Conservation (phyloP, 2,797 vertebrate species). For the Acrossocheilus wenchowensis region DNA sequence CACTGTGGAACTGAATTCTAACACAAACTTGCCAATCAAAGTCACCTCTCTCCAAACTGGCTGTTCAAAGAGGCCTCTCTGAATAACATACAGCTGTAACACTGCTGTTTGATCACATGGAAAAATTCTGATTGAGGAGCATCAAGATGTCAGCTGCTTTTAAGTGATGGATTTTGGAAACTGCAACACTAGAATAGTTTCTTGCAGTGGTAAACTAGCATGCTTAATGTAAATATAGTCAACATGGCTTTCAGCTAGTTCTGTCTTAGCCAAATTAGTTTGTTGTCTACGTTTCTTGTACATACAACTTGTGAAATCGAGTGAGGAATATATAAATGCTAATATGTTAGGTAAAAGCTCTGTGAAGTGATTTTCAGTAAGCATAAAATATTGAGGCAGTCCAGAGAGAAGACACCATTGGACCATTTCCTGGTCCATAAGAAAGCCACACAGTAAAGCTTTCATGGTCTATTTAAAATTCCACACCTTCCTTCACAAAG, state of each 20-base stretch:
- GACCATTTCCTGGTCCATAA: slow-evolving; percentile 29
- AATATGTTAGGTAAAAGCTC: neutral
- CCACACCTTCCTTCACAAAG: slow-evolving; percentile 35
- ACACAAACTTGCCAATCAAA: slow-evolving; percentile 17
- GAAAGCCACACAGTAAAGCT: neutral
- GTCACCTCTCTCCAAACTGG: slow-evolving; percentile 8
- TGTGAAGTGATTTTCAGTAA: slow-evolving; percentile 37
- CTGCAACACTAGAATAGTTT: neutral
- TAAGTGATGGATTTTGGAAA: neutral
- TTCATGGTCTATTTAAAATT: slow-evolving; percentile 25
- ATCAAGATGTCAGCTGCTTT: slow-evolving; percentile 11
- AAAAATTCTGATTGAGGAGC: slow-evolving; percentile 15
- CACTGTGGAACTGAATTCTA: slow-evolving; percentile 1
- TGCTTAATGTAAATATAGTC: slow-evolving; percentile 1
- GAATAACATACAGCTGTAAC: neutral
- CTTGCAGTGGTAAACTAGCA: neutral
- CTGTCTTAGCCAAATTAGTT: neutral
- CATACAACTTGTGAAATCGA: neutral
- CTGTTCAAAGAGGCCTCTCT: slow-evolving; percentile 4
- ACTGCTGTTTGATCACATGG: slow-evolving; percentile 19
- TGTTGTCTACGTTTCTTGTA: neutral
- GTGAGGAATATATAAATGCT: neutral
- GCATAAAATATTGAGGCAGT: slow-evolving; percentile 39
- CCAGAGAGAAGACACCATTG: slow-evolving; percentile 1
- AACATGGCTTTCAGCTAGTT: neutral